These are phyloP conservation scores for Sarcophaga bullata DNA, from an alignment of 1,140 invertebrate genomes.

Conservation along the genomic window DNA sequence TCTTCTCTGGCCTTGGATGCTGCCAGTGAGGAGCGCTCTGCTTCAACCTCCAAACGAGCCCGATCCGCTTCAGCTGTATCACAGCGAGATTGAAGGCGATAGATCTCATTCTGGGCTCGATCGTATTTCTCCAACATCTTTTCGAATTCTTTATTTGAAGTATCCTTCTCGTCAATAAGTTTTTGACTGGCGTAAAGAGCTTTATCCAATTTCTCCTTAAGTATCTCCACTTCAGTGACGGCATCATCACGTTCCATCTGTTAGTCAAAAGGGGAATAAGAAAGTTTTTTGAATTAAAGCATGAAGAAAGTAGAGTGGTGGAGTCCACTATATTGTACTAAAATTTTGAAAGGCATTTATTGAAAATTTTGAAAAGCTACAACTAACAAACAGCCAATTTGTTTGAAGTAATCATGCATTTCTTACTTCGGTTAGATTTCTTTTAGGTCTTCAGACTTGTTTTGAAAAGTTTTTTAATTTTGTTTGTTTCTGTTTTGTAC, in stretches of 20 bases:
- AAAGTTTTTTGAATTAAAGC: constrained; percentile 17
- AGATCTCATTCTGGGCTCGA: constrained; percentile 88
- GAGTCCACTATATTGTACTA: not conserved
- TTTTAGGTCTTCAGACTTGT: constrained; percentile 32
- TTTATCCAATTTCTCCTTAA: constrained; percentile 92
- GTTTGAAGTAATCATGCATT: constrained; percentile 32
- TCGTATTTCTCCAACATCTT: constrained; percentile 94
- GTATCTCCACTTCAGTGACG: constrained; percentile 83
- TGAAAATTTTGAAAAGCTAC: constrained; percentile 51
- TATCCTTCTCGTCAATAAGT: constrained; percentile 87
- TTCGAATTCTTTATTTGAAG: constrained; percentile 88
- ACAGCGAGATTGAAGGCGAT: constrained; percentile 86
- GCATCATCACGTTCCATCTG: constrained; percentile 88
- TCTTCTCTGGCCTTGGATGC: constrained; percentile 86
- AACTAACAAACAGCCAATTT: constrained; percentile 63
- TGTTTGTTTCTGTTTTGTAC: not conserved
- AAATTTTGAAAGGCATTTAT: constrained; percentile 40
- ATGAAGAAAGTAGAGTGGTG: not conserved
- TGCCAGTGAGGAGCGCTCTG: constrained; percentile 84
- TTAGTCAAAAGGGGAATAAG: constrained; percentile 42
- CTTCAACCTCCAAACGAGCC: constrained; percentile 84
- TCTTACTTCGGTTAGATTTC: not conserved
- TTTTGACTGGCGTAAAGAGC: constrained; percentile 81
- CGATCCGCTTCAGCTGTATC: constrained; percentile 88
- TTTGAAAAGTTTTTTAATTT: constrained; percentile 4